A percentile compares a stretch with the other conserved stretches of the same genome.
Conservation (phyloP, 1,140 invertebrate species). For the Caenorhabditis latens region DNA sequence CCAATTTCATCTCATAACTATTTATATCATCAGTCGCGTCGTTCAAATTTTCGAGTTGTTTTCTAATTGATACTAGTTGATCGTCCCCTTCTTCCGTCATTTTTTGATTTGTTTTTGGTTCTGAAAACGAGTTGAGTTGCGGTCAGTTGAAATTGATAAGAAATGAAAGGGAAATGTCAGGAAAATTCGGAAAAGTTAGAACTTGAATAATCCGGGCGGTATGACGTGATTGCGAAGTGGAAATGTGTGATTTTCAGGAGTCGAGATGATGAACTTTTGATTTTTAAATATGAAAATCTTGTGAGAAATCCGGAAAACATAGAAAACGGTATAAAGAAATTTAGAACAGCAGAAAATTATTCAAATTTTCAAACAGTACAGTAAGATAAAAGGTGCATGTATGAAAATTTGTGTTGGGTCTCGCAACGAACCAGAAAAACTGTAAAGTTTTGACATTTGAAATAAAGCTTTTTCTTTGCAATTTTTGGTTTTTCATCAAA, state of each 20-base stretch:
- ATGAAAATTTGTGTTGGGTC: not conserved
- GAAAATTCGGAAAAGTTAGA: not conserved
- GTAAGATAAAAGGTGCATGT: not conserved
- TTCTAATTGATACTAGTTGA: slow-evolving; percentile 40
- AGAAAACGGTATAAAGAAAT: no score
- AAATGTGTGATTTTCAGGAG: no score
- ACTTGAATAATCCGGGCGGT: not conserved
- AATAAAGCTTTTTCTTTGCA: no score
- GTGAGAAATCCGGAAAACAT: no score
- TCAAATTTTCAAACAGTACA: not conserved
- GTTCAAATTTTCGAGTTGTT: slow-evolving; percentile 42
- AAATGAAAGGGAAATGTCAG: not conserved
- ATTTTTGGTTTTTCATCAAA: no score
- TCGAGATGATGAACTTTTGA: no score
- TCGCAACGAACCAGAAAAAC: not conserved
- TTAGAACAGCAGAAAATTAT: no score
- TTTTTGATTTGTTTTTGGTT: not conserved
- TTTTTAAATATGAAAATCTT: no score
- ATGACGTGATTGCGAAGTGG: no score
- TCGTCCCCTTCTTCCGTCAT: slow-evolving; percentile 44
- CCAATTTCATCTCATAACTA: slow-evolving; percentile 48
- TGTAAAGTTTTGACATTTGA: not conserved
- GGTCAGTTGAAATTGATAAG: no score
- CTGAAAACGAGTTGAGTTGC: not conserved
- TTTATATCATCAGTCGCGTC: slow-evolving; percentile 35